Percentiles rank a stretch among this genome's conserved stretches.
Evolutionary conservation across 2,797 vertebrate genomes (phyloP).

Genomic region (Agapornis canus): DNA sequence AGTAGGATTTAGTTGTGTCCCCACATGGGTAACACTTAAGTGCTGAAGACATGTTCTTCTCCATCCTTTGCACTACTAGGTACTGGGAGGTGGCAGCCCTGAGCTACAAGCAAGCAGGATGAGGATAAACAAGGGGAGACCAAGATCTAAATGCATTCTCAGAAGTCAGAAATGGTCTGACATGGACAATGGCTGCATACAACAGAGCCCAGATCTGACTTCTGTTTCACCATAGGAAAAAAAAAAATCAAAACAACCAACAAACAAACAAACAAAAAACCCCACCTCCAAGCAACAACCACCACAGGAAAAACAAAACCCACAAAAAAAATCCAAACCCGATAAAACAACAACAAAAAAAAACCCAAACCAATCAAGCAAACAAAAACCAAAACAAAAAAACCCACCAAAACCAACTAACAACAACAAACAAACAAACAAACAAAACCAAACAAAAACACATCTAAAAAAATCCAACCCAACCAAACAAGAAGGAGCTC

Average conservation of each 20-base stretch:
- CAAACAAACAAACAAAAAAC: no score
- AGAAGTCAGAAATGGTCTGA: not conserved
- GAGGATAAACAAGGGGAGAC: not conserved
- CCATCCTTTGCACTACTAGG: not conserved
- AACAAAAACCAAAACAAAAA: not conserved
- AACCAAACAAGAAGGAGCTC: not conserved
- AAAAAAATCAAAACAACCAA: not conserved
- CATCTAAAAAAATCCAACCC: not conserved
- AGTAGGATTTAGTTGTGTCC: not conserved
- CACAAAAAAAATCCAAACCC: no score
- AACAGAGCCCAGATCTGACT: not conserved
- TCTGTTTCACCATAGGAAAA: accelerated
- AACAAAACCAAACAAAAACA: not conserved
- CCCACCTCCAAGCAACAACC: not conserved
- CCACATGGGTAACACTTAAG: not conserved
- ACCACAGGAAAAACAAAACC: not conserved
- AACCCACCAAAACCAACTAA: no score
- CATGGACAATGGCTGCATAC: not conserved
- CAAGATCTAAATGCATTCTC: not conserved
- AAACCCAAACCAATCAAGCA: not conserved
- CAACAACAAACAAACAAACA: no score
- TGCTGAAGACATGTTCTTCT: not conserved
- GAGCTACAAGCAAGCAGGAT: not conserved
- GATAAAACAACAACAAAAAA: not conserved
- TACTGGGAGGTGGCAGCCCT: not conserved